A percentile compares a stretch with the other conserved stretches of the same genome.
These are phyloP conservation scores for Erebia palarica DNA, from an alignment of 2,888 invertebrate species.

Conservation along the genomic window DNA sequence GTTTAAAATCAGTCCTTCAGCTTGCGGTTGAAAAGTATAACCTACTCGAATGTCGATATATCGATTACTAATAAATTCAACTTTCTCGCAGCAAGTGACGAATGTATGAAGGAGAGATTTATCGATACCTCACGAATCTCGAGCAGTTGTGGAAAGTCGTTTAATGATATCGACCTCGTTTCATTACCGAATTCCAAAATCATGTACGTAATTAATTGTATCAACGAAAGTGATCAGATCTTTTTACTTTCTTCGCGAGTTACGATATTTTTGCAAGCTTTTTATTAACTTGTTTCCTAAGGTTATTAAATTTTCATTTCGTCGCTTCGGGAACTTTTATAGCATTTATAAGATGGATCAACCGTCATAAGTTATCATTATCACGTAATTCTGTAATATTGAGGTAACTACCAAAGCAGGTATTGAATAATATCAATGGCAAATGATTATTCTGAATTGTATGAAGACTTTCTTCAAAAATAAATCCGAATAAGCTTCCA, in stretches of 20 bases:
- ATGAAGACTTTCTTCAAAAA: too few relatives aligned
- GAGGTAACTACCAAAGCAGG: too few relatives aligned
- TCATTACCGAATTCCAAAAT: slow-evolving; percentile 35
- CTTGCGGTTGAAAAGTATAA: slow-evolving; percentile 13
- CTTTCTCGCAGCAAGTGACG: slow-evolving; percentile 40
- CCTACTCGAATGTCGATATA: slow-evolving; percentile 20
- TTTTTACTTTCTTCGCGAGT: slow-evolving; percentile 10
- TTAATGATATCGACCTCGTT: slow-evolving; percentile 61
- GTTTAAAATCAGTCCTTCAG: slow-evolving; percentile 21
- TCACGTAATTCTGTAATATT: too few relatives aligned
- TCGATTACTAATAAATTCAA: slow-evolving; percentile 38
- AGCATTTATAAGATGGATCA: not conserved
- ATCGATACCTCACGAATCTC: slow-evolving; percentile 52
- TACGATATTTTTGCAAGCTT: not conserved
- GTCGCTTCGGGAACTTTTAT: not conserved
- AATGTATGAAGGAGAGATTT: slow-evolving; percentile 41
- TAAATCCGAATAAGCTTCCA: too few relatives aligned
- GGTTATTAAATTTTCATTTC: not conserved
- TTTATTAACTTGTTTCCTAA: slow-evolving; percentile 6
- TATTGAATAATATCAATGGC: too few relatives aligned
- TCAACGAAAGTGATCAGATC: slow-evolving; percentile 33
- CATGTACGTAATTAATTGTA: slow-evolving; percentile 34
- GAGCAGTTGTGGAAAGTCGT: slow-evolving; percentile 60
- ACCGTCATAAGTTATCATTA: too few relatives aligned
- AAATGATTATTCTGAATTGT: too few relatives aligned